These are phyloP conservation scores for Gonatopus flavifemur DNA, from an alignment of 1,140 invertebrate species.

Conservation along the genomic window DNA sequence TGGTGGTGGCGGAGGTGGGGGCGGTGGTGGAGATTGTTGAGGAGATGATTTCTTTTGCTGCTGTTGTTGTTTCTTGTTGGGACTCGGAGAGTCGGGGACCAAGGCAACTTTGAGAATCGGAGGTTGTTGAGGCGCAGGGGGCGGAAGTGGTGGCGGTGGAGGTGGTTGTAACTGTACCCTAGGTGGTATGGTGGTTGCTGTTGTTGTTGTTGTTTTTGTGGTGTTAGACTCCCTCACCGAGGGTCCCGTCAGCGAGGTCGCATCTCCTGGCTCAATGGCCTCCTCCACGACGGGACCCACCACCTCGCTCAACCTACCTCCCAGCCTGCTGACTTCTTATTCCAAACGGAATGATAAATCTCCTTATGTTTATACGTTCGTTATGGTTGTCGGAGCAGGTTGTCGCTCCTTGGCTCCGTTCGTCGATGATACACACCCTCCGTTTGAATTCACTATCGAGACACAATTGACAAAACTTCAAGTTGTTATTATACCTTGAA, in stretches of 20 bases:
- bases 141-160: slow-evolving; percentile 36
- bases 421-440: slow-evolving; percentile 18
- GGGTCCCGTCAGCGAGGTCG: slow-evolving; percentile 57
- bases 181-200: too few species aligned
- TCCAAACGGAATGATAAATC: slow-evolving; percentile 27
- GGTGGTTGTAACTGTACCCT: slow-evolving; percentile 24
- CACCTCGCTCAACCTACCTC: slow-evolving; percentile 57
- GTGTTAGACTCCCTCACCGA: slow-evolving; percentile 47
- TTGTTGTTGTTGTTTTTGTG: too few species aligned
- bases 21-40: slow-evolving; percentile 10
- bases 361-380: slow-evolving; percentile 1
- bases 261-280: slow-evolving; percentile 58
- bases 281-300: slow-evolving; percentile 61
- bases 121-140: slow-evolving; percentile 24
- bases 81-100: slow-evolving; percentile 7
- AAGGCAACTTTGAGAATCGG: slow-evolving; percentile 3
- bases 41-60: slow-evolving; percentile 12
- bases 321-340: slow-evolving; percentile 55
- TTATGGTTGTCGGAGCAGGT: neutral
- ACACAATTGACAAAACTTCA: too few species aligned
- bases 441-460: too few species aligned
- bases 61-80: slow-evolving; percentile 1
- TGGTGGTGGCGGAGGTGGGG: slow-evolving; percentile 7
- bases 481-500: neutral
- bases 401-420: slow-evolving; percentile 12